Evolutionary conservation across 2,113 vertebrate species (phyloP), one percentile per base, ranked within the genome.

Genomic region (Siniperca knerii): DNA sequence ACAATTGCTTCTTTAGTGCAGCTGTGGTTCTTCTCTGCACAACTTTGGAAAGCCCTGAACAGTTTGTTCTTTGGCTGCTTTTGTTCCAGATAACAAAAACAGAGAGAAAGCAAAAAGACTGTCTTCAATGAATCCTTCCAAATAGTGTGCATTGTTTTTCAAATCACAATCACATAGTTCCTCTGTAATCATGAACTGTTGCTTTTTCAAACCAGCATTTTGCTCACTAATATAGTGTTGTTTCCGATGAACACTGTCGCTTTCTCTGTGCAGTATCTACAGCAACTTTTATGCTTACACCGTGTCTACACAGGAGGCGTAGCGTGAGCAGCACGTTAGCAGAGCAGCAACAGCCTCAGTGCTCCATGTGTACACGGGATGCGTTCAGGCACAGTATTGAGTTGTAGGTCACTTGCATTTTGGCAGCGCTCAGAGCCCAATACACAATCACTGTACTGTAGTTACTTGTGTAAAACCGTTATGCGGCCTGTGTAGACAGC

Each of bases 71-170:
- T 29, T 40, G 64, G 68, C 54, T 54, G 87, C 84, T 86, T 87
- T 94, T 91, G 81, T 92, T 91, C 86, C 73, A 40, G 77, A 88
- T 79, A 92, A 71, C 86, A 90, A 87, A 90, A 35, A 87, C 60
- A 78, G 48, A 75, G 37, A 71, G 66, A 60, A 55, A 84, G 77
- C 54, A 81, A 77, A 86, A 87, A 55, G 66, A 86, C 85, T 64
- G 75, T 61, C 76, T 85, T 86, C 69, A 78, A 64, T 61, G 76
- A 60, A 77, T 64, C 57, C 60, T 75, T 75, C 60, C 71, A 84
- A 67, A 85, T 64, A 83, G 81, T 72, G 33, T 44, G 6, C 71
- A n/a, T 4, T 71, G 78, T 77, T 81, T 74, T 77, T 86, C 55
- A 82, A 86, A 86, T 84, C 64, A 50, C 75, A 71, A 84, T 25